Base-by-base conservation (phyloP, 1,140 invertebrate genomes). In the Bathynomus jamesi region DNA sequence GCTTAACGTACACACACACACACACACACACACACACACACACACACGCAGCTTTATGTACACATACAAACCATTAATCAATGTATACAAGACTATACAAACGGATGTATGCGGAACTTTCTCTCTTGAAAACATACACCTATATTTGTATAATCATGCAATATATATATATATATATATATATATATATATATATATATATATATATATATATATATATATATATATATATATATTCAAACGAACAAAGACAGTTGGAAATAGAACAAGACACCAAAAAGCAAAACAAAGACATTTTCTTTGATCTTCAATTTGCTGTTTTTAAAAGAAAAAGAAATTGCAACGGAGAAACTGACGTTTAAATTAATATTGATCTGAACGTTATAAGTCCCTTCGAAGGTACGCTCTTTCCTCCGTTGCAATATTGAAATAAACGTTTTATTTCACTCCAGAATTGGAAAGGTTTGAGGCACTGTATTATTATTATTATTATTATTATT, bases 171-270 rank as follows among this genome's bases (percentile, higher is more conserved):
- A 31, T 64, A 28, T 28, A 31, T 64, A 31, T 64, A 64, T 31
- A 31, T 64, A 31, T 31, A 64, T 64, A 64, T 64, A 31, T 28
- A 28, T 53, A 53, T 53, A 53, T 53, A 53, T 53, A 53, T 53
- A 53, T 53, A 53, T 53, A 64, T 28, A 64, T 31, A 64, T 31
- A 64, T 31, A 64, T 31, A 64, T 64, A 64, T 31, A 64, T 31
- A 64, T 31, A 64, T 31, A 64, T 31, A 64, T 31, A 64, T 31
- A 2, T 64, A 2, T 31, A 64, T 7, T 40, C 7, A 17, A 40
- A 17, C 7, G 32, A 40, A 17, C 7, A 17, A 40, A 40, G 32
- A 40, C 7, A 40, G 32, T 8, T 7, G 17, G 32, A 40, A 17
- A 40, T 7, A 40, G 32, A 40, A 17, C 7, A 40, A 17, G 17